These are phyloP conservation scores for Drosophila sp. DNA, from an alignment of 1,140 invertebrate genomes.

Conservation along the genomic window DNA sequence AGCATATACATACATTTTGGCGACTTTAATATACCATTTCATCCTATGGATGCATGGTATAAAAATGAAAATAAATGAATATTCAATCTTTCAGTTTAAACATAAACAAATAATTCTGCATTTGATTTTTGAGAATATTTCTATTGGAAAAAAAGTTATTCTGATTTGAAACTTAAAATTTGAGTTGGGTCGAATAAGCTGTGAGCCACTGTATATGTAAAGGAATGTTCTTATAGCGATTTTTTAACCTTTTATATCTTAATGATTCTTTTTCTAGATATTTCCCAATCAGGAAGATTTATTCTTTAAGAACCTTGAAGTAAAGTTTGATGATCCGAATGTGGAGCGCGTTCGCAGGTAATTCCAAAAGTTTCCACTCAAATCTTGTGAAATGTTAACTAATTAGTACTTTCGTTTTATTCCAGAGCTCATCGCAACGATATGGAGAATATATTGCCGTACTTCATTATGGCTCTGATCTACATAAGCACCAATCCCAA, in stretches of 20 bases:
- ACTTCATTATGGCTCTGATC: constrained; percentile 85
- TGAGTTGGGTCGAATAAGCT: too few relatives aligned
- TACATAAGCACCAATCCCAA: constrained; percentile 86
- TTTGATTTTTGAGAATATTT: too few relatives aligned
- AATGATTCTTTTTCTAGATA: constrained; percentile 49
- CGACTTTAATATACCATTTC: too few relatives aligned
- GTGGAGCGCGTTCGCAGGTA: constrained; percentile 79
- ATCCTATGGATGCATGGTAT: too few relatives aligned
- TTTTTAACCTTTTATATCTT: neutral
- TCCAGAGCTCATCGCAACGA: constrained; percentile 88
- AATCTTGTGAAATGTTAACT: neutral
- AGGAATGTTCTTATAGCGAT: too few relatives aligned
- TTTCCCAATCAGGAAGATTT: constrained; percentile 78
- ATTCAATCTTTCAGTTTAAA: too few relatives aligned
- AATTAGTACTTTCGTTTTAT: constrained; percentile 14
- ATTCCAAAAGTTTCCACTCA: neutral
- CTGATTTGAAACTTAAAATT: too few relatives aligned
- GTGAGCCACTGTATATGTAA: too few relatives aligned
- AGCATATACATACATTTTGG: too few relatives aligned
- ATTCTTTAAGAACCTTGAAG: constrained; percentile 75
- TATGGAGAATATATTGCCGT: constrained; percentile 88
- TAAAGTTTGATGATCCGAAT: constrained; percentile 76
- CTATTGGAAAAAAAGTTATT: too few relatives aligned
- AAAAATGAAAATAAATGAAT: too few relatives aligned
- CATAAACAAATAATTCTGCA: too few relatives aligned